phyloP scores from a whole-genome alignment of 2,888 invertebrate genomes.

The Archaeoteleia sp. region DNA sequence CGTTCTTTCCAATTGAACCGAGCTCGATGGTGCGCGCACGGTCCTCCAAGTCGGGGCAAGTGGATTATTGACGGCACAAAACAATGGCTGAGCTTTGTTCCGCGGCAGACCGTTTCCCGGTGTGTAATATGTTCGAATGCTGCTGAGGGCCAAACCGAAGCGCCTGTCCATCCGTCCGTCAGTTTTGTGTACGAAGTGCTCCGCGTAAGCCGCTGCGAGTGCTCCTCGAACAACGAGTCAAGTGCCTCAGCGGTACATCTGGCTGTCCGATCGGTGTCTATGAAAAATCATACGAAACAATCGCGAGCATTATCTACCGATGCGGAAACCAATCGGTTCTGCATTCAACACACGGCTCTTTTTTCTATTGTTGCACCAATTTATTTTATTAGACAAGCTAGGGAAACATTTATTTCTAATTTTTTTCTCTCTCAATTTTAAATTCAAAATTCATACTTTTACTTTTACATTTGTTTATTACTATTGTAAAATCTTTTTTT shows the following conservation, averaged over 20 bases:
- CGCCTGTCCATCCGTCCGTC: conserved; percentile 62
- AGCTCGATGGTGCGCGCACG: conserved; percentile 54
- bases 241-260: conserved; percentile 69
- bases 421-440: no score
- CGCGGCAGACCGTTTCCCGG: conserved; percentile 57
- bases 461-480: no score
- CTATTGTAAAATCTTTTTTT: no score
- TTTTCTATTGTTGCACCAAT: background rate
- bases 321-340: conserved; percentile 22
- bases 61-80: conserved; percentile 73
- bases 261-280: conserved; percentile 72
- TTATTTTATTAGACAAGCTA: background rate
- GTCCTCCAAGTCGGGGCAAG: conserved; percentile 70
- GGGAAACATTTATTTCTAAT: no score
- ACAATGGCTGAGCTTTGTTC: conserved; percentile 72
- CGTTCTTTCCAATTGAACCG: conserved; percentile 65
- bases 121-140: conserved; percentile 68
- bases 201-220: conserved; percentile 59
- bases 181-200: conserved; percentile 69
- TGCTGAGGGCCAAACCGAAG: conserved; percentile 54
- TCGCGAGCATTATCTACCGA: conserved; percentile 31
- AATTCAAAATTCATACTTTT: no score
- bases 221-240: conserved; percentile 68
- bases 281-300: conserved; percentile 68
- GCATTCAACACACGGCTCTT: background rate